Evolutionary conservation across 2,888 invertebrate species (phyloP).

Genomic region (Blomia tropicalis): DNA sequence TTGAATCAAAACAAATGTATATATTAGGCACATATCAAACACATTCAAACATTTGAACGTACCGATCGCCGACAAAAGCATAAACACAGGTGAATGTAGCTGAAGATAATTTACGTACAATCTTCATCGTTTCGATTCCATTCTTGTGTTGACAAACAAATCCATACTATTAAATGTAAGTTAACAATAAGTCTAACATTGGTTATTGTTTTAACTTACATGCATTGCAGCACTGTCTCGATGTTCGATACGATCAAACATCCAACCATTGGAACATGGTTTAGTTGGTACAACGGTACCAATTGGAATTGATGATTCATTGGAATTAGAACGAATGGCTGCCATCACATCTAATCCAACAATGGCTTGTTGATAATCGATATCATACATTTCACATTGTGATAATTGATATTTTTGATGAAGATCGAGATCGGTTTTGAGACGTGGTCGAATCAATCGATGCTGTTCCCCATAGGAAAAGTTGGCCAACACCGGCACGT

Average conservation of each 20-base stretch:
- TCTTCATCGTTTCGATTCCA: neutral
- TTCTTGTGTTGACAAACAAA: conserved; percentile 18
- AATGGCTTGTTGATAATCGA: conserved; percentile 19
- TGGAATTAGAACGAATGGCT: neutral
- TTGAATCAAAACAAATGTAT: neutral
- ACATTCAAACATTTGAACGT: neutral
- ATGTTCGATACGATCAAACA: conserved; percentile 17
- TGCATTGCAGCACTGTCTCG: conserved; percentile 22
- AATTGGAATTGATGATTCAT: neutral
- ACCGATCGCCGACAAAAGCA: conserved; percentile 17
- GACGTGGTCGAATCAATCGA: conserved; percentile 17
- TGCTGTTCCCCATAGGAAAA: conserved; percentile 21
- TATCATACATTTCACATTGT: conserved; percentile 24
- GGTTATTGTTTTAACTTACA: conserved; percentile 13
- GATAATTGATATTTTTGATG: neutral
- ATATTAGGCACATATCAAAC: neutral
- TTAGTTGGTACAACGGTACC: neutral
- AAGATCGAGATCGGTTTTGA: neutral
- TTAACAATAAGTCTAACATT: neutral
- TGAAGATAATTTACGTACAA: neutral
- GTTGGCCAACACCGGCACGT: conserved; percentile 13
- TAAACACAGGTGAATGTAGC: conserved; percentile 6
- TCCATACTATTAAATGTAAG: conserved; percentile 12
- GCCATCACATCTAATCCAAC: conserved; percentile 6
- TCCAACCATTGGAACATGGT: conserved; percentile 19